These are phyloP conservation scores for Conomelus anceps DNA, from an alignment of 2,888 invertebrate genomes.

Conservation along the genomic window DNA sequence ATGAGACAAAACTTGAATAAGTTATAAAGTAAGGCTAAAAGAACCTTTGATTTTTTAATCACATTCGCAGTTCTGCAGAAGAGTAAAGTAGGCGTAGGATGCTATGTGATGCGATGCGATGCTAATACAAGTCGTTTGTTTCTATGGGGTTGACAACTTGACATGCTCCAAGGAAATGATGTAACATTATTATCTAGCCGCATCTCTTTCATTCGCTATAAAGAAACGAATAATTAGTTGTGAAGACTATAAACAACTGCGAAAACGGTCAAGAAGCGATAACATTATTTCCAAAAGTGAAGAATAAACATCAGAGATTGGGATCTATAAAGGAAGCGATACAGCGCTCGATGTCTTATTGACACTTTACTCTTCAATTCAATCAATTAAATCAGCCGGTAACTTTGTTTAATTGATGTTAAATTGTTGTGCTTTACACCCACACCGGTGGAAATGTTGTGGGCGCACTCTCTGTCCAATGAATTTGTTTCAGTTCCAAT, in stretches of 20 bases:
- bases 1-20: not conserved
- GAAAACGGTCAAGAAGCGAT: not conserved
- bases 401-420: not conserved
- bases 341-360: not conserved
- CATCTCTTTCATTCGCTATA: not conserved
- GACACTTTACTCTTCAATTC: not conserved
- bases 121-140: not conserved
- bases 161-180: not conserved
- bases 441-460: not conserved
- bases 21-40: not conserved
- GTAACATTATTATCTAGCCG: not conserved
- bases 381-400: not conserved
- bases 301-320: not conserved
- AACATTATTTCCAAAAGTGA: not conserved
- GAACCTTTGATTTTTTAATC: not conserved
- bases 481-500: not conserved
- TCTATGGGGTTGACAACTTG: not conserved
- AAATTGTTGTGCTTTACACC: not conserved
- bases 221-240: not conserved
- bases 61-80: not conserved
- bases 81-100: not conserved
- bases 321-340: not conserved
- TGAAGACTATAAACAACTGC: not conserved
- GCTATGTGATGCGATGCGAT: not conserved
- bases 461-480: not conserved